phyloP scores from a whole-genome alignment of 2,113 vertebrate genomes.

The Macquaria australasica region DNA sequence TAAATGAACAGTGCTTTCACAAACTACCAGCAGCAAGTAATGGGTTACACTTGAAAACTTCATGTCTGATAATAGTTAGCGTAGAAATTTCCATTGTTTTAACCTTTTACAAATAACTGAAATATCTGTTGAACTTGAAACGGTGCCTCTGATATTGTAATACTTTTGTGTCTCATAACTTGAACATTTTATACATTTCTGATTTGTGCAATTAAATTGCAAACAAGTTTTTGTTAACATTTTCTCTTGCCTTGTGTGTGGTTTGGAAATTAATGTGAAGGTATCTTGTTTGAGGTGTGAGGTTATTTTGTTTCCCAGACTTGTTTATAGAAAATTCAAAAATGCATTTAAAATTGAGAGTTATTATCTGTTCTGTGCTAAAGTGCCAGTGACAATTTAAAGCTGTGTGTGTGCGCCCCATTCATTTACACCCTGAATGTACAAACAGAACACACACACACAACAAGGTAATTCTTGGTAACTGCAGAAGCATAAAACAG shows the following conservation, averaged over 20 bases:
- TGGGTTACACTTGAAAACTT: background rate
- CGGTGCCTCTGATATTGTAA: background rate
- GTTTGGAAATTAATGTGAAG: conserved; percentile 17
- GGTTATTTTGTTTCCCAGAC: no score
- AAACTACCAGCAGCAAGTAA: background rate
- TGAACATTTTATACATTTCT: background rate
- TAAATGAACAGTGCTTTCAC: background rate
- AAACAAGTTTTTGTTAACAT: background rate
- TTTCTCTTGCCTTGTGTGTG: background rate
- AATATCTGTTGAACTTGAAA: background rate
- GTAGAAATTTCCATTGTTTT: background rate
- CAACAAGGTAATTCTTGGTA: background rate
- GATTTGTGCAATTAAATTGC: background rate
- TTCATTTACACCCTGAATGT: background rate
- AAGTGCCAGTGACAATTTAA: background rate
- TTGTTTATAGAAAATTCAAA: background rate
- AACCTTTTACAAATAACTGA: background rate
- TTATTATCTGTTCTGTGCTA: no score
- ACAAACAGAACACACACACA: background rate
- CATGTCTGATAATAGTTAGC: background rate
- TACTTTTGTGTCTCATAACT: background rate
- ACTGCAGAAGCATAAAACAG: background rate
- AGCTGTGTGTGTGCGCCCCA: background rate
- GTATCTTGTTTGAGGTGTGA: background rate
- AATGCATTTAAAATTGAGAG: background rate